Evolutionary conservation across 2,888 invertebrate species (phyloP), one percentile per base, ranked within the genome.

Genomic region (Cheilosia soror): DNA sequence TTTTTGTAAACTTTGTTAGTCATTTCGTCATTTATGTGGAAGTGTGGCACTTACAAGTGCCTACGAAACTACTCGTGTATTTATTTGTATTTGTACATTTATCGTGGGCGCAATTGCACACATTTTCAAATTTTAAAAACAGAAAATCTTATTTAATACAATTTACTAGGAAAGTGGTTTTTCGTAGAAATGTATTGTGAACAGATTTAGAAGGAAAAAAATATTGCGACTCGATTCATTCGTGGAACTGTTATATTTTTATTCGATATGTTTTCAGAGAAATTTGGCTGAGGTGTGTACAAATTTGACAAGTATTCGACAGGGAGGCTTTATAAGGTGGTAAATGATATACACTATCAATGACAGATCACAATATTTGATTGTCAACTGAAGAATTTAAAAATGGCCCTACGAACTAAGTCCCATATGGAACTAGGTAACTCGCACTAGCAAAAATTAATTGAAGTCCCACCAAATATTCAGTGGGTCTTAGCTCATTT

Each of bases 181-280:
- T 29, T 27, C 42, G 25, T 27, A 25, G 53, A 68, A 68, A 33
- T 27, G 11, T 11, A 20, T 15, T 55, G 44, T 13, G 25, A 31
- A 15, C 2, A 2, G 9, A 29, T 42, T 53, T 66, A 37, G 27
- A 37, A 1, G 15, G 66, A 4, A 53, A 66, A 53, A 53, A 53
- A 66, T 13, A 57, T 20, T 20, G 44, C 55, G 31, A 55, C 44
- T 63, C 4, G 6, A 13, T 33, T 9, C 11, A 51, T 68, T 68
- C 68, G 27, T 29, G 13, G 68, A 44, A 69, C 31, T 57, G 13
- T 49, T 49, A 25, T 47, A 49, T 53, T 11, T 51, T 68, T 55
- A 13, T 15, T 44, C 20, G 42, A 68, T 69, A 69, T 55, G 53
- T 69, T 4, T 66, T 66, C 66, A 3, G 9, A 9, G n/a, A 53